Conservation (phyloP, 2,797 vertebrate species). For the Catamblyrhynchus diadema region DNA sequence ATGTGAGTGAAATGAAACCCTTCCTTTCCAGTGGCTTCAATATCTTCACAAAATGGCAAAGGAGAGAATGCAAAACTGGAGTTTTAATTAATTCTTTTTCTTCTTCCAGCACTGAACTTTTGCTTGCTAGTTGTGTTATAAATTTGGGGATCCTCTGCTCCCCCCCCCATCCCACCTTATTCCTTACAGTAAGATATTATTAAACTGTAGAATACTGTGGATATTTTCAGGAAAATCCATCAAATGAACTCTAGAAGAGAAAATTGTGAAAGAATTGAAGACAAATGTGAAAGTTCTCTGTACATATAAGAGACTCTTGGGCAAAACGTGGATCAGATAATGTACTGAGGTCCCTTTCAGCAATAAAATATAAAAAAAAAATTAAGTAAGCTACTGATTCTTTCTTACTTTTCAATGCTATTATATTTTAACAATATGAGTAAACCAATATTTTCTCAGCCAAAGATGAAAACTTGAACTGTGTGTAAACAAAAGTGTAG, state of each 20-base stretch:
- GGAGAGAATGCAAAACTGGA: neutral
- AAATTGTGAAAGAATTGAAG: neutral
- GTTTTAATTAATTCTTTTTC: neutral
- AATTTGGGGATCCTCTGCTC: neutral
- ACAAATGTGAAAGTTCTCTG: neutral
- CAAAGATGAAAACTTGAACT: neutral
- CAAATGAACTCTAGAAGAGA: neutral
- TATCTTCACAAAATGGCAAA: neutral
- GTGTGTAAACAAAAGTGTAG: neutral
- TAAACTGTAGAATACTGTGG: neutral
- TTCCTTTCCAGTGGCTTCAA: neutral
- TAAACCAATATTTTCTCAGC: neutral
- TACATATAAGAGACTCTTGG: neutral
- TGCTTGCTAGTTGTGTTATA: neutral
- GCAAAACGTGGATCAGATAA: neutral
- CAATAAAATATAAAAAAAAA: neutral
- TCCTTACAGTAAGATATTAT: neutral
- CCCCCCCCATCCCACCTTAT: rapidly evolving
- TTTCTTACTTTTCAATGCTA: neutral
- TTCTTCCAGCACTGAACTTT: neutral
- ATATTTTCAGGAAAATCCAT: neutral
- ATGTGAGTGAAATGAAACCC: neutral
- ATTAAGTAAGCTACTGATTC: neutral
- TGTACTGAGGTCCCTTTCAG: neutral
- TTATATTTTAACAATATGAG: neutral